phyloP scores from a whole-genome alignment of 2,888 invertebrate species.

The Meganola albula region DNA sequence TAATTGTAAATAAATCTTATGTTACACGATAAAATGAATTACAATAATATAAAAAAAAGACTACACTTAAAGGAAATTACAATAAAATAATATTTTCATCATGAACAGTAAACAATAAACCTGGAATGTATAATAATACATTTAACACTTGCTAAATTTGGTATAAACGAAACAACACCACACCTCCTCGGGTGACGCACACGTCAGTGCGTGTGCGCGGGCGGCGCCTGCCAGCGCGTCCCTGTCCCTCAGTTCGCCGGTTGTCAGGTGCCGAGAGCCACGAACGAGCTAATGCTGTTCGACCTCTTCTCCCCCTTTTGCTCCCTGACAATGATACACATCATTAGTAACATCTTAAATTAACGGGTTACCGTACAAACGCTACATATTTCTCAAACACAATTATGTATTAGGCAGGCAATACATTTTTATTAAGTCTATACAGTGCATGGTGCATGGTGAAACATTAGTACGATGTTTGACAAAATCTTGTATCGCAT shows the following conservation, averaged over 20 bases:
- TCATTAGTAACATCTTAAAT: constrained; percentile 7
- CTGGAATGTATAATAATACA: constrained; percentile 75
- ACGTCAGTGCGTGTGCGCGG: constrained; percentile 7
- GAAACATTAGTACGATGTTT: constrained; percentile 41
- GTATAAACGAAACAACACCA: constrained; percentile 66
- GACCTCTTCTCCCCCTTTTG: constrained; percentile 91
- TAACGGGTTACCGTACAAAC: too few species aligned
- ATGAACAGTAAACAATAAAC: constrained; percentile 66
- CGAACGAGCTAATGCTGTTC: constrained; percentile 90
- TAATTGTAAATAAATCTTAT: constrained; percentile 76
- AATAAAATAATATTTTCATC: constrained; percentile 57
- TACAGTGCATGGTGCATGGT: constrained; percentile 64
- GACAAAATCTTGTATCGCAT: too few species aligned
- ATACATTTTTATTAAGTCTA: constrained; percentile 26
- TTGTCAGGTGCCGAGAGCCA: constrained; percentile 85
- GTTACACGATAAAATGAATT: constrained; percentile 61
- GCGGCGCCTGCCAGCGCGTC: constrained; percentile 58
- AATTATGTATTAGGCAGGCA: constrained; percentile 32
- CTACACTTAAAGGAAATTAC: constrained; percentile 56
- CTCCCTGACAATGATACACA: constrained; percentile 78
- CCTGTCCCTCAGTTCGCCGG: constrained; percentile 76
- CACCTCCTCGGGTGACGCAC: constrained; percentile 44
- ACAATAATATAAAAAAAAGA: constrained; percentile 66
- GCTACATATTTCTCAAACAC: too few species aligned
- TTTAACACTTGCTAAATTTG: constrained; percentile 68